Evolutionary conservation across 23 tunicate genomes (phyloP).

Genomic region (Ciona savignyi): DNA sequence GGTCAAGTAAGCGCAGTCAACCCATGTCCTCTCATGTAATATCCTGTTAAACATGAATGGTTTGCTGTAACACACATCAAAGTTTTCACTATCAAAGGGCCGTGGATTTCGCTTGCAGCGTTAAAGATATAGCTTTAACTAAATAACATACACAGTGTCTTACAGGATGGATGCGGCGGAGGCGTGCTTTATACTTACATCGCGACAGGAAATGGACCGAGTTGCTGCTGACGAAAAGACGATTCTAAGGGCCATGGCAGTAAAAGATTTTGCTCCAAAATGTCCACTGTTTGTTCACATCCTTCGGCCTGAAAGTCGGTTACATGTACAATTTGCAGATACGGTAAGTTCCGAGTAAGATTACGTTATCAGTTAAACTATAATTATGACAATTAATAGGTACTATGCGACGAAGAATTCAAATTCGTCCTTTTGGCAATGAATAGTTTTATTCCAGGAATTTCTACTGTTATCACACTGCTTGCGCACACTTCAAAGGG

Average conservation of each 20-base stretch:
- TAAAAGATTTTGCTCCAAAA: slow-evolving; percentile 90
- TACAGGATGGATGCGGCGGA: slow-evolving; percentile 87
- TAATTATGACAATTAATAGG: too few species aligned
- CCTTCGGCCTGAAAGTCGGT: slow-evolving; percentile 71
- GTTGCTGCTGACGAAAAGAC: slow-evolving; percentile 95
- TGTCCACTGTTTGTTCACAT: slow-evolving; percentile 92
- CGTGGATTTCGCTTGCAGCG: too few species aligned
- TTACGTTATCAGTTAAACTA: too few species aligned
- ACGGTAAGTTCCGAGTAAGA: too few species aligned
- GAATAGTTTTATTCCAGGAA: slow-evolving; percentile 97
- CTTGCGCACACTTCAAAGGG: slow-evolving; percentile 99
- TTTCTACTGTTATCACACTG: slow-evolving; percentile 86
- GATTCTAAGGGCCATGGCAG: slow-evolving; percentile 95
- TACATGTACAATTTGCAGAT: slow-evolving; percentile 95
- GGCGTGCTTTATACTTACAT: slow-evolving; percentile 91
- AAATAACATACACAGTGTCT: not conserved
- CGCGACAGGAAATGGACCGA: slow-evolving; percentile 81
- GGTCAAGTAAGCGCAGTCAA: slow-evolving; percentile 91
- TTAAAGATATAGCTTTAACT: too few species aligned
- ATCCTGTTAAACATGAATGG: too few species aligned
- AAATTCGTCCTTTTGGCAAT: slow-evolving; percentile 90
- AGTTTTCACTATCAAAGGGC: too few species aligned
- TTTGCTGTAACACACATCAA: too few species aligned
- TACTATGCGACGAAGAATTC: slow-evolving; percentile 95
- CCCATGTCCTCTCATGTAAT: too few species aligned